A percentile compares a stretch with the other conserved stretches of the same genome.
Evolutionary conservation across 2,888 invertebrate species (phyloP).

Genomic region (Pachydiplax longipennis): DNA sequence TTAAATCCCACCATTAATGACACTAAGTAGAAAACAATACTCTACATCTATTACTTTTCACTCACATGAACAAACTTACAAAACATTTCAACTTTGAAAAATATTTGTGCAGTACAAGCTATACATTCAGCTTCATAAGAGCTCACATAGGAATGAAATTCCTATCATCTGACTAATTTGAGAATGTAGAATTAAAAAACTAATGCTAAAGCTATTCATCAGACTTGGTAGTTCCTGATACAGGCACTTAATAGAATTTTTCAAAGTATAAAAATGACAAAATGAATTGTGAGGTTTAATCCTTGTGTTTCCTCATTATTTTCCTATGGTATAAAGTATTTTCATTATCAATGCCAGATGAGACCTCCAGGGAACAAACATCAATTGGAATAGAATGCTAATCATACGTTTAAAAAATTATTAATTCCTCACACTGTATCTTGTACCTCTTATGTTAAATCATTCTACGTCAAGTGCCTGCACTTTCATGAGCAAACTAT

Average conservation of each 20-base stretch:
- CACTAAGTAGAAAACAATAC: neutral
- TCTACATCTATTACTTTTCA: neutral
- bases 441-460: neutral
- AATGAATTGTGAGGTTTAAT: neutral
- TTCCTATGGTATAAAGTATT: neutral
- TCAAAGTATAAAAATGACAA: neutral
- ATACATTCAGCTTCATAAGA: slow-evolving; percentile 4
- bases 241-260: slow-evolving; percentile 22
- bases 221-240: slow-evolving; percentile 6
- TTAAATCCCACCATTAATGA: neutral
- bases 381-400: neutral
- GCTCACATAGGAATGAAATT: neutral
- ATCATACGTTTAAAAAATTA: neutral
- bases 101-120: slow-evolving; percentile 23
- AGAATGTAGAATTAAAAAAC: neutral
- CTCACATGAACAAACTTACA: neutral
- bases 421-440: too few relatives aligned
- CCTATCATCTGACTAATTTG: neutral
- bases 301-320: neutral
- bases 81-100: slow-evolving; percentile 32
- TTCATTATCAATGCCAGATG: neutral
- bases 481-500: neutral
- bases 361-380: neutral
- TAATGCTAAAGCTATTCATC: slow-evolving; percentile 14
- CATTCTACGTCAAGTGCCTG: neutral